Evolutionary conservation across 1,140 invertebrate genomes (phyloP), one percentile per base, ranked within the genome.

Genomic region (Drosophila murphyi): DNA sequence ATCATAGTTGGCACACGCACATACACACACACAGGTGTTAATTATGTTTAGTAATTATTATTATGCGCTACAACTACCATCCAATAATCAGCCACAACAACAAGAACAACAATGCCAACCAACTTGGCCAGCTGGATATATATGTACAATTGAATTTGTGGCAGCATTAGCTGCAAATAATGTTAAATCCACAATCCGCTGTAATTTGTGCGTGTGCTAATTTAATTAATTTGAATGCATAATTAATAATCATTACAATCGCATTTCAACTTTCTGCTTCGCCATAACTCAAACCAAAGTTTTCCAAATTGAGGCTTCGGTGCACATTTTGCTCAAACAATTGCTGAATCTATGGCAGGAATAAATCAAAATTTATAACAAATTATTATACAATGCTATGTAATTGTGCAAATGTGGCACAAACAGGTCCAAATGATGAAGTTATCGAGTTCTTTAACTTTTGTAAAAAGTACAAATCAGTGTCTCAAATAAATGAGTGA

Each of bases 141-240:
- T 20, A 20, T 37, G 34, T 75, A 52, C 54, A 86, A 86, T 71
- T 88, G 72, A 86, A 88, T 82, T 71, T 78, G 70, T 68, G 48
- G 65, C 52, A 70, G 82, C 12, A 86, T 86, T 85, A 83, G 81
- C 82, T 59, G 8, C 45, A 72, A 29, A 75, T 78, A 55, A 69
- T 78, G 71, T 61, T 72, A 72, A 72, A 45, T 43, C 20, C 51
- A 45, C 41, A n/a, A 64, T 65, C 20, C 28, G 35, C 37, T 62
- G 51, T 54, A 61, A 70, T 64, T 48, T 60, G 55, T 63, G 61
- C 68, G 62, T 60, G 34, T 59, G 37, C 75, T 71, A 65, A 78
- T 86, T 75, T 74, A 55, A 74, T 78, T 70, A 74, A 88, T 77
- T 83, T 80, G 52, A 82, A 88, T 86, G 72, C 83, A 78, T 73